Conservation (phyloP, 1,140 invertebrate species). For the Drosophila micromelanica region DNA sequence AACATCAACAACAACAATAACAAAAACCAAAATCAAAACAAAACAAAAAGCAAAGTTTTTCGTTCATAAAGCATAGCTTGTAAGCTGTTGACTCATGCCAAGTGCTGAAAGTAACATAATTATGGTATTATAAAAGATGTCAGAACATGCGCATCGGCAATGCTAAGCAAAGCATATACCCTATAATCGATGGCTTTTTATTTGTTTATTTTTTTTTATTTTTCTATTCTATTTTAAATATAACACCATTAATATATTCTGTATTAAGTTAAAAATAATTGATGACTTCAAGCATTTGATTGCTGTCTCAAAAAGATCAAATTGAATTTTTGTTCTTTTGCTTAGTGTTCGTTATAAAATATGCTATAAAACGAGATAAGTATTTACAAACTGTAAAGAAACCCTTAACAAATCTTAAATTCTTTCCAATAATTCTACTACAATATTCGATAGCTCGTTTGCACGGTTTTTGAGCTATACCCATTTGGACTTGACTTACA, state of each 20-base stretch:
- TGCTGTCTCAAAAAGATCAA: neutral
- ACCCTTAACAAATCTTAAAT: too few species aligned
- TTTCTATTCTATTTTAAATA: too few species aligned
- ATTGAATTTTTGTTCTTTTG: too few species aligned
- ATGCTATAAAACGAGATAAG: too few species aligned
- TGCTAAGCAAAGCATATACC: slow-evolving; percentile 3
- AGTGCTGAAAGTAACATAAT: slow-evolving; percentile 64
- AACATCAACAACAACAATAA: slow-evolving; percentile 41
- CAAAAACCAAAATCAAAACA: slow-evolving; percentile 36
- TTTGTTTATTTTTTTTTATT: too few species aligned
- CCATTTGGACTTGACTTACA: neutral
- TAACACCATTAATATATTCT: too few species aligned
- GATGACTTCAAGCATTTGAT: neutral
- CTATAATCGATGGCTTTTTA: slow-evolving; percentile 4
- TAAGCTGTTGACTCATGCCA: slow-evolving; percentile 72
- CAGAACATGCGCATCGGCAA: neutral
- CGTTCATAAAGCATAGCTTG: slow-evolving; percentile 51
- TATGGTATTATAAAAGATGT: slow-evolving; percentile 55
- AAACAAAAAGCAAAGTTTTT: slow-evolving; percentile 12
- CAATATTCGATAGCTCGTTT: too few species aligned
- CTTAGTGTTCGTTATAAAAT: too few species aligned
- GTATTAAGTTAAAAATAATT: too few species aligned
- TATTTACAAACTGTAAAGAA: too few species aligned
- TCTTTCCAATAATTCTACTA: too few species aligned
- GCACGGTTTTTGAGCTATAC: too few species aligned